Percentiles rank a stretch among this genome's conserved stretches.
Conservation (phyloP, 2,797 vertebrate species). For the Rhinella marina region DNA sequence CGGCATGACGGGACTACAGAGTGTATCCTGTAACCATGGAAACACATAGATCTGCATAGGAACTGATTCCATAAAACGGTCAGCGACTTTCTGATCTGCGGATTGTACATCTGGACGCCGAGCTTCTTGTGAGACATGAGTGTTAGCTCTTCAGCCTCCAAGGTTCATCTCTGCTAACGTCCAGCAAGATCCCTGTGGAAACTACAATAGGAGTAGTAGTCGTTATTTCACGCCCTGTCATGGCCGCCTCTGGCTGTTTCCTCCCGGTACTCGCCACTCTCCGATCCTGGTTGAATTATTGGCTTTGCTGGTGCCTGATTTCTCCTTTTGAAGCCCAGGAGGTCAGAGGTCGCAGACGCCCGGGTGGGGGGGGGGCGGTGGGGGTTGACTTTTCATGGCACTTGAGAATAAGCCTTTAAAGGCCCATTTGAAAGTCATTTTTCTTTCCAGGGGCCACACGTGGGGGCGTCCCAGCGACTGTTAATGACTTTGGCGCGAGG, state of each 20-base stretch:
- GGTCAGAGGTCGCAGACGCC: slow-evolving; percentile 83
- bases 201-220: not conserved
- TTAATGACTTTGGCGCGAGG: slow-evolving; percentile 41
- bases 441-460: slow-evolving; percentile 65
- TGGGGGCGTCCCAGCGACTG: slow-evolving; percentile 8
- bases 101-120: not conserved
- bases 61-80: not conserved
- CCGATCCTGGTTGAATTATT: slow-evolving; percentile 75
- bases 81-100: not conserved
- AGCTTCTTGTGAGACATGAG: not conserved
- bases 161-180: not conserved
- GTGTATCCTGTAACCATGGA: no score
- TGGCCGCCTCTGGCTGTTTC: slow-evolving; percentile 67
- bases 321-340: slow-evolving; percentile 76
- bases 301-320: slow-evolving; percentile 77
- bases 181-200: not conserved
- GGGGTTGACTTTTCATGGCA: slow-evolving; percentile 75
- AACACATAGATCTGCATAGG: not conserved
- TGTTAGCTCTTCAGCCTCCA: not conserved
- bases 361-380: no score
- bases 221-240: not conserved
- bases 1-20: no score
- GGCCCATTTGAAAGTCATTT: slow-evolving; percentile 72
- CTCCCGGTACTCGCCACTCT: slow-evolving; percentile 65
- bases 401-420: slow-evolving; percentile 76